Percentiles rank a stretch among this genome's conserved stretches.
Evolutionary conservation across 1,140 invertebrate species (phyloP).

Genomic region (Meloidogyne floridensis): DNA sequence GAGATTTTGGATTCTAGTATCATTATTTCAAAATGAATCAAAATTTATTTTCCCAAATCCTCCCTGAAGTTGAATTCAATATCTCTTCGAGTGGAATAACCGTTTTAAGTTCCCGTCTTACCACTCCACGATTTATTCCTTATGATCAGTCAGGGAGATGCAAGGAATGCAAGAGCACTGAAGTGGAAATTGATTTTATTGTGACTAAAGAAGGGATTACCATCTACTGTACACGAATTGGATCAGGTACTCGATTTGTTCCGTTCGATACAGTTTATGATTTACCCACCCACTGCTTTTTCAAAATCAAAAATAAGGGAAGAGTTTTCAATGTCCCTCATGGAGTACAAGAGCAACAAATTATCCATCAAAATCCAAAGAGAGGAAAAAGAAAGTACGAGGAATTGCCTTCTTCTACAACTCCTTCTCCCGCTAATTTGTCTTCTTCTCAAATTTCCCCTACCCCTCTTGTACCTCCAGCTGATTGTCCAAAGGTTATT

Average conservation of each 20-base stretch:
- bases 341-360: background rate
- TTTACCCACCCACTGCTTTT: background rate
- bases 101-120: background rate
- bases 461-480: too few species aligned
- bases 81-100: background rate
- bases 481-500: too few species aligned
- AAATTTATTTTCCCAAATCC: background rate
- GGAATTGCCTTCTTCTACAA: too few species aligned
- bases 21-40: too few species aligned
- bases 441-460: too few species aligned
- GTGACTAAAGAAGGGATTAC: constrained; percentile 11
- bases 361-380: too few species aligned
- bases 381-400: too few species aligned
- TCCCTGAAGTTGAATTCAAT: background rate
- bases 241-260: background rate
- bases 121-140: background rate
- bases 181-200: constrained; percentile 13
- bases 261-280: constrained; percentile 7
- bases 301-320: constrained; percentile 12
- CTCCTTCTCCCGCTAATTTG: too few species aligned
- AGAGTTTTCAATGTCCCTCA: constrained; percentile 9
- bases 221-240: constrained; percentile 8
- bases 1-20: too few species aligned
- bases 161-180: background rate
- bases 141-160: constrained; percentile 11